Evolutionary conservation across 2,113 vertebrate species (phyloP), one percentile per base, ranked within the genome.

Genomic region (Nipponia nippon): DNA sequence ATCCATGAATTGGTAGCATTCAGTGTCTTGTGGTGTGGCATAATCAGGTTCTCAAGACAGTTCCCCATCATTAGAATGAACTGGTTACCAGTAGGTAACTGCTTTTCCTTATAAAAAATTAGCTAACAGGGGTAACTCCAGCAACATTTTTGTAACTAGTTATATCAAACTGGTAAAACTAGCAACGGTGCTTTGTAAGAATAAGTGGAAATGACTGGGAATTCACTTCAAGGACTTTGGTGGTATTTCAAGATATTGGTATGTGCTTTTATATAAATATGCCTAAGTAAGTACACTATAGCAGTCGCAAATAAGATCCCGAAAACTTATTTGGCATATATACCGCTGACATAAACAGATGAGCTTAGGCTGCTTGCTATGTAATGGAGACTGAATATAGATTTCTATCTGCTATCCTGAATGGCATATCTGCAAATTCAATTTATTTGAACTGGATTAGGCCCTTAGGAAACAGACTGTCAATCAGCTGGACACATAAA

Each of bases 1-100:
- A 49, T n/a, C 14, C 0, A 1, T 23, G 32, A 38, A 49, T 3
- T 29, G 8, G 44, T 25, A 55, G 18, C 27, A 15, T 26, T 55
- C 23, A 67, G 40, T 2, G 2, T 52, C 61, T 55, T 23, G 16
- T 20, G 9, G 19, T 30, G 21, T 36, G 30, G 42, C 8, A 40
- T 7, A 16, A 46, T 19, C 27, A 10, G 34, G 18, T 67, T 78
- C 42, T 47, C 9, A 15, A 49, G 40, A 70, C 23, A 79, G 53
- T 13, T 49, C 23, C 27, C 23, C 29, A 4, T 21, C 29, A 22
- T 34, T 26, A n/a, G 20, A 65, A 78, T 11, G n/a, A 62, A n/a
- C 16, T n/a, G 16, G 9, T 18, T 36, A 32, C 26, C 25, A 36
- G 14, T 4, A 50, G 8, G 10, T 23, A 29, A 6, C 27, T 42